Conservation (phyloP, 2,888 invertebrate species). For the Gymnosoma rotundatum region DNA sequence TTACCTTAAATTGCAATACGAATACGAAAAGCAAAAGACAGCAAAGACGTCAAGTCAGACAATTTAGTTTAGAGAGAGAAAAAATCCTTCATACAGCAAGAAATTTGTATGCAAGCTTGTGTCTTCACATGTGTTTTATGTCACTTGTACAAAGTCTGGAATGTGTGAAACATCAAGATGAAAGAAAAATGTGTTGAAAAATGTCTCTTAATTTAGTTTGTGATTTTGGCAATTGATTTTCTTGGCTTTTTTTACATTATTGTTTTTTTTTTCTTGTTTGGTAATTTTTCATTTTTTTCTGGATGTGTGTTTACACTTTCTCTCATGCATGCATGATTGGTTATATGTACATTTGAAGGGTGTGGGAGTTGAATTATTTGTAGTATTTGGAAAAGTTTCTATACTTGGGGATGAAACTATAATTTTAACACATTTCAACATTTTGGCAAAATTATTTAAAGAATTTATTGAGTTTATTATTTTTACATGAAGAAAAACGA, state of each 20-base stretch:
- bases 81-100: conserved; percentile 2
- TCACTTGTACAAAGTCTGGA: conserved; percentile 49
- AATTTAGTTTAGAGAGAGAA: conserved; percentile 7
- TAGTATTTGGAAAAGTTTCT: conserved; percentile 5
- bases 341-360: conserved; percentile 1
- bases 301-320: conserved; percentile 28
- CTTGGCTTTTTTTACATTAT: conserved; percentile 55
- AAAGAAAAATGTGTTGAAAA: conserved; percentile 60
- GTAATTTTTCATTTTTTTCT: conserved; percentile 69
- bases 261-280: conserved; percentile 6
- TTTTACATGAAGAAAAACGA: conserved; percentile 24
- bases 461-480: conserved; percentile 41
- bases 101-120: not conserved
- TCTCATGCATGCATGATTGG: conserved; percentile 53
- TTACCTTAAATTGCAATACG: conserved; percentile 67
- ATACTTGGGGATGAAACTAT: conserved; percentile 48
- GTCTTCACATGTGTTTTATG: conserved; percentile 31
- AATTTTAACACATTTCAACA: conserved; percentile 38
- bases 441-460: conserved; percentile 49
- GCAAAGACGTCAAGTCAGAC: conserved; percentile 15
- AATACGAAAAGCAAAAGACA: conserved; percentile 18
- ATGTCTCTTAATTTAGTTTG: conserved; percentile 62
- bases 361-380: conserved; percentile 6
- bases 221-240: conserved; percentile 69
- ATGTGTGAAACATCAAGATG: conserved; percentile 61